phyloP scores from a whole-genome alignment of 2,888 invertebrate species.

The Ochropacha duplaris region DNA sequence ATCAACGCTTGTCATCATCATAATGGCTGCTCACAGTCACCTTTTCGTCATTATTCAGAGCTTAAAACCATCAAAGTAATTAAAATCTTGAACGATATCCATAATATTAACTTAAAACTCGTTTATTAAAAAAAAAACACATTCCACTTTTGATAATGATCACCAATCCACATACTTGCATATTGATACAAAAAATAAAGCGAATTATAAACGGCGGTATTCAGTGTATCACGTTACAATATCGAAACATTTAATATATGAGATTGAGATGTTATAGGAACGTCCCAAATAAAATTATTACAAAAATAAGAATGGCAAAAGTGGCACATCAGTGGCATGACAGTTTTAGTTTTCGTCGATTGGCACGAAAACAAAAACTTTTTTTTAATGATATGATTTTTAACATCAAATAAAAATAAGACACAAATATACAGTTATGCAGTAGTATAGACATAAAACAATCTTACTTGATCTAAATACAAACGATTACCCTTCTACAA shows the following conservation, averaged over 20 bases:
- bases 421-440: neutral
- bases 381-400: too few species aligned
- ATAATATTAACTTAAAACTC: conserved; percentile 1
- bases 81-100: conserved; percentile 3
- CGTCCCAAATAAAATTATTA: too few species aligned
- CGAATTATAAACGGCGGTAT: neutral
- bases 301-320: too few species aligned
- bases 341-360: too few species aligned
- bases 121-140: neutral
- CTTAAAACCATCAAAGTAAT: conserved; percentile 1
- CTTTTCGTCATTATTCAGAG: conserved; percentile 3
- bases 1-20: neutral
- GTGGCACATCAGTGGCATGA: too few species aligned
- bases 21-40: neutral
- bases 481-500: conserved; percentile 32
- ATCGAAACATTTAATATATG: neutral
- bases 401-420: neutral
- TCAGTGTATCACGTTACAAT: neutral
- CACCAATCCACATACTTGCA: neutral
- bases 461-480: conserved; percentile 31
- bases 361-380: too few species aligned
- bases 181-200: neutral
- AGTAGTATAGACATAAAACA: neutral
- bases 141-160: conserved; percentile 1
- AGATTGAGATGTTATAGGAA: neutral